These are phyloP conservation scores for Hydrolagus affinis DNA, from an alignment of 2,113 vertebrate genomes.

Conservation along the genomic window DNA sequence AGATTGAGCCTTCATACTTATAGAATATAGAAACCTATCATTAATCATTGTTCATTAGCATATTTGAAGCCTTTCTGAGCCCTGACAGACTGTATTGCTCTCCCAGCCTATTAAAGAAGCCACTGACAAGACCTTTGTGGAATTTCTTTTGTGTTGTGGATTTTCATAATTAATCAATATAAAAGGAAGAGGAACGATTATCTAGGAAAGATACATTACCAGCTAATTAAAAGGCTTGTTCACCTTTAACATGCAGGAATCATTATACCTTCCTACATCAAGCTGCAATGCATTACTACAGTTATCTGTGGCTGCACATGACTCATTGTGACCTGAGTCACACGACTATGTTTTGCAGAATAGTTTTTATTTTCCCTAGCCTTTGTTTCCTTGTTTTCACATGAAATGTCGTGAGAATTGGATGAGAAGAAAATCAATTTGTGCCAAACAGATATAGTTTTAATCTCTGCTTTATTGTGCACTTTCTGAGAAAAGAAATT, in stretches of 20 bases:
- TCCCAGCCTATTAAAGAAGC: conserved; percentile 57
- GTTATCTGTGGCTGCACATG: conserved; percentile 26
- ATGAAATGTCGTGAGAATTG: neutral
- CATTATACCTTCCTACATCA: conserved; percentile 24
- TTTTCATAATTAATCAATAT: conserved; percentile 83
- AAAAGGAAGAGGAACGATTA: conserved; percentile 57
- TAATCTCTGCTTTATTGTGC: conserved; percentile 10
- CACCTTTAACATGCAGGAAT: conserved; percentile 20
- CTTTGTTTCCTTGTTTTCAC: conserved; percentile 3
- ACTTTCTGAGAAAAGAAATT: neutral
- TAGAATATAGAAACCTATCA: conserved; percentile 32
- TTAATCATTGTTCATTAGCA: conserved; percentile 32
- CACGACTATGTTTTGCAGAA: conserved; percentile 12
- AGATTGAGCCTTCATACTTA: conserved; percentile 31
- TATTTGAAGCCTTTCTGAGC: conserved; percentile 63
- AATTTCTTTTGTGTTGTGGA: conserved; percentile 57
- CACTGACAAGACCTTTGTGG: conserved; percentile 54
- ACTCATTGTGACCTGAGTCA: conserved; percentile 18
- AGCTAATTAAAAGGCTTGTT: conserved; percentile 30
- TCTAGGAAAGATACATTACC: conserved; percentile 26
- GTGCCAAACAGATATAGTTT: neutral
- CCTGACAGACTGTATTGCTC: conserved; percentile 75
- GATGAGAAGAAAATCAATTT: neutral
- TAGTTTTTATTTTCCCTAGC: conserved; percentile 19
- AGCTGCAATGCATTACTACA: conserved; percentile 20